A percentile compares a stretch with the other conserved stretches of the same genome.
Evolutionary conservation across 2,797 vertebrate species (phyloP).

Genomic region (Numenius phaeopus): DNA sequence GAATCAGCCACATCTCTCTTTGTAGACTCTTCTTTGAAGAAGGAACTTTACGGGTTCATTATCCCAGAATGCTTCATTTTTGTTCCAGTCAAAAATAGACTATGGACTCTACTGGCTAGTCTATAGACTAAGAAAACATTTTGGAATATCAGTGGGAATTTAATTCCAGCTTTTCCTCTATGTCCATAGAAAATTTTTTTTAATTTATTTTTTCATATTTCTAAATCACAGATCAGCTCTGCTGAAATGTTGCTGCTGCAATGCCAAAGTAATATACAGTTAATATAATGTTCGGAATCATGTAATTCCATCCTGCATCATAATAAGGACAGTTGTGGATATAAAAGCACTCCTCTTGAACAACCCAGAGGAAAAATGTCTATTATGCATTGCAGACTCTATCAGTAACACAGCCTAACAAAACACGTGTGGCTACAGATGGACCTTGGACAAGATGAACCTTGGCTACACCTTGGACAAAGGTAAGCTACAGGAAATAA

Average conservation of each 20-base stretch:
- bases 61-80: background rate
- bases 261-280: background rate
- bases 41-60: background rate
- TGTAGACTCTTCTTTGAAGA: conserved; percentile 18
- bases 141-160: background rate
- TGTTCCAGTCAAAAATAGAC: background rate
- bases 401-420: background rate
- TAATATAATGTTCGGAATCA: background rate
- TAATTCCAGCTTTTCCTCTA: background rate
- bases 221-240: background rate
- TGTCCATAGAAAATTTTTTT: background rate
- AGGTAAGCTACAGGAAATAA: background rate
- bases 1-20: background rate
- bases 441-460: background rate
- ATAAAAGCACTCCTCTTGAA: background rate
- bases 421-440: background rate
- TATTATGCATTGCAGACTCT: background rate
- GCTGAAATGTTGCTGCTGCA: background rate
- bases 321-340: background rate
- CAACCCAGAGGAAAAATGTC: background rate
- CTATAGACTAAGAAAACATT: background rate
- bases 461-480: background rate
- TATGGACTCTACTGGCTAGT: background rate
- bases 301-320: background rate
- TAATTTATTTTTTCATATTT: background rate